Conservation (phyloP, 1,140 invertebrate species). For the Eurosta solidaginis region DNA sequence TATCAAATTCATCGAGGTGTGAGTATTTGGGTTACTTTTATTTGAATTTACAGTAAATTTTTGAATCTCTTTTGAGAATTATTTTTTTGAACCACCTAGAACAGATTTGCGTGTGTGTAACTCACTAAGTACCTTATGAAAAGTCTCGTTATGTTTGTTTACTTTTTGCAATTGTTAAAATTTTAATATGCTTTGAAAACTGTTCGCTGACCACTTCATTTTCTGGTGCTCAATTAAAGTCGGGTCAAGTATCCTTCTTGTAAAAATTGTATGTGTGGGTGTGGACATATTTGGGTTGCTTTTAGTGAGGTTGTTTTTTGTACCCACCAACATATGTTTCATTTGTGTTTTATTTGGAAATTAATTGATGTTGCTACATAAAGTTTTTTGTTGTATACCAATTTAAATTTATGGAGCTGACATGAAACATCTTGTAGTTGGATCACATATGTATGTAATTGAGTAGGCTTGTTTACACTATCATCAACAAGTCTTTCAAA, state of each 20-base stretch:
- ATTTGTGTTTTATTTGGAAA: constrained; percentile 10
- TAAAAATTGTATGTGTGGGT: not conserved
- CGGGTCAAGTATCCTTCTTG: not conserved
- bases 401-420: constrained; percentile 10
- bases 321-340: constrained; percentile 6
- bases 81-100: not conserved
- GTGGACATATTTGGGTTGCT: not conserved
- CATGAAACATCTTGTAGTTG: not conserved
- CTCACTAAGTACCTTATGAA: not conserved
- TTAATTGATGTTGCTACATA: constrained; percentile 11
- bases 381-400: not conserved
- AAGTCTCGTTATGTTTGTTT: not conserved
- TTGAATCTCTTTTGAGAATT: not conserved
- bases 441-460: constrained; percentile 5
- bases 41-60: constrained; percentile 14
- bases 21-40: not conserved
- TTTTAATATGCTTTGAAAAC: constrained; percentile 25
- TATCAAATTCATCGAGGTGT: not conserved
- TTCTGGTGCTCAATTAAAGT: not conserved
- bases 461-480: constrained; percentile 10
- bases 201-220: constrained; percentile 14
- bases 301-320: not conserved
- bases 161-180: not conserved
- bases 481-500: constrained; percentile 9
- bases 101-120: no score